Evolutionary conservation across 2,797 vertebrate species (phyloP).

Genomic region (Bovichtus variegatus): DNA sequence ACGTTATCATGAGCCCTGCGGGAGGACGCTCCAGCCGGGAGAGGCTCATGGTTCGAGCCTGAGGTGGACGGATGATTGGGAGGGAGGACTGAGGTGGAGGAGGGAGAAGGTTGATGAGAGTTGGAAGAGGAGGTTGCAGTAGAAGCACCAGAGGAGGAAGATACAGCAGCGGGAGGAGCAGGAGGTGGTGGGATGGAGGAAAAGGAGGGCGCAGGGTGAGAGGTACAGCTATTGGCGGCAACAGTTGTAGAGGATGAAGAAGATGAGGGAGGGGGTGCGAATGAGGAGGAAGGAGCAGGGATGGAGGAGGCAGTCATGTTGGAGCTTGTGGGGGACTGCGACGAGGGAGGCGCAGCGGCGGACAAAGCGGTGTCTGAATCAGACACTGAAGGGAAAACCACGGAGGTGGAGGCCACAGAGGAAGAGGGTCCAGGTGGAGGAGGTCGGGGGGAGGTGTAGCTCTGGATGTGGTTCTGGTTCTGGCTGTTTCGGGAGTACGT

Average conservation of each 20-base stretch:
- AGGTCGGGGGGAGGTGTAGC: slow-evolving; percentile 29
- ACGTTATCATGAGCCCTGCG: slow-evolving; percentile 57
- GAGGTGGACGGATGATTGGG: not conserved
- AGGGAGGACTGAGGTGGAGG: not conserved
- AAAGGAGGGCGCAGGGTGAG: not conserved
- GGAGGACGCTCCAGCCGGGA: slow-evolving; percentile 36
- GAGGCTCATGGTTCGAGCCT: slow-evolving; percentile 8
- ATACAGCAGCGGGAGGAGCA: not conserved
- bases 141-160: not conserved
- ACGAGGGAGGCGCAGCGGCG: slow-evolving; percentile 5
- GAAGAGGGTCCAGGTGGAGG: slow-evolving; percentile 29
- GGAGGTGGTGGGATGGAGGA: slow-evolving; percentile 4
- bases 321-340: not conserved
- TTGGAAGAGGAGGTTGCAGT: not conserved
- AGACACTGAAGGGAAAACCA: not conserved
- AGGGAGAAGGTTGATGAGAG: not conserved
- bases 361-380: not conserved
- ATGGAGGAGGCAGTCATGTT: not conserved
- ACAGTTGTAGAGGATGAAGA: slow-evolving; percentile 17
- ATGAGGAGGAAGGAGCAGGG: slow-evolving; percentile 8
- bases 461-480: slow-evolving; percentile 24
- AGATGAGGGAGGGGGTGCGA: not conserved
- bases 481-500: slow-evolving; percentile 72
- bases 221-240: slow-evolving; percentile 13
- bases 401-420: slow-evolving; percentile 33